Base-by-base conservation (phyloP, 2,888 invertebrate genomes). In the Psylliodes chrysocephalus region DNA sequence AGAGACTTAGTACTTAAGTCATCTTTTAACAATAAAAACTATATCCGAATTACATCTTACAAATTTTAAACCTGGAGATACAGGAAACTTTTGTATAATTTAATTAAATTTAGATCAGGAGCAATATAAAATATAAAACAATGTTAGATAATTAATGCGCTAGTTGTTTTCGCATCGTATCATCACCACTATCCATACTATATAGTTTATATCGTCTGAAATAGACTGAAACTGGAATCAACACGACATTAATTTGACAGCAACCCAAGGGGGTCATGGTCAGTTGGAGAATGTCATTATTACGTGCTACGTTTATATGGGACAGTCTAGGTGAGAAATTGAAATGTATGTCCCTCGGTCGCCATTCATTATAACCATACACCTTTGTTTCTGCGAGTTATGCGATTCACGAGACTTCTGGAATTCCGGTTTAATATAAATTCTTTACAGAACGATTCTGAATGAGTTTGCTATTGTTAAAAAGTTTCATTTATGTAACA, bases 191-290 rank as follows among this genome's bases (percentile, higher is more conserved):
- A 30, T 6, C 1, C 8, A 10, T 30, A 30, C 4, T 30, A 10
- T 52, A 52, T 52, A 52, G 52, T 52, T 52, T 35, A 52, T 52
- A 12, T n/a, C 4, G 40, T 22, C 15, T 53, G 25, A 15, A 25
- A 53, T 53, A 53, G 40, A 53, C 53, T 53, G 30, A 15, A 38
- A 53, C 53, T 53, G 15, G 15, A 53, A 40, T 53, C 38, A 53
- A 53, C 53, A 53, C 40, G 25, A 40, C 53, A 53, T 53, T 53
- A 53, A 53, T 53, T 53, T 19, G 53, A 40, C 38, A 53, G 38
- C n/a, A 40, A 19, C 53, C 40, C 53, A 40, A 10, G 53, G 25
- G 53, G 53, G 40, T 53, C 40, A 40, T 38, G 53, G 40, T 53
- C 53, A 53, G 38, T 53, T 14, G 40, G 19, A 53, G 53, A 53